Percentiles rank a stretch among this genome's conserved stretches.
These are phyloP conservation scores for Myocastor coypus DNA, from an alignment of 2,113 vertebrate genomes.

Conservation along the genomic window DNA sequence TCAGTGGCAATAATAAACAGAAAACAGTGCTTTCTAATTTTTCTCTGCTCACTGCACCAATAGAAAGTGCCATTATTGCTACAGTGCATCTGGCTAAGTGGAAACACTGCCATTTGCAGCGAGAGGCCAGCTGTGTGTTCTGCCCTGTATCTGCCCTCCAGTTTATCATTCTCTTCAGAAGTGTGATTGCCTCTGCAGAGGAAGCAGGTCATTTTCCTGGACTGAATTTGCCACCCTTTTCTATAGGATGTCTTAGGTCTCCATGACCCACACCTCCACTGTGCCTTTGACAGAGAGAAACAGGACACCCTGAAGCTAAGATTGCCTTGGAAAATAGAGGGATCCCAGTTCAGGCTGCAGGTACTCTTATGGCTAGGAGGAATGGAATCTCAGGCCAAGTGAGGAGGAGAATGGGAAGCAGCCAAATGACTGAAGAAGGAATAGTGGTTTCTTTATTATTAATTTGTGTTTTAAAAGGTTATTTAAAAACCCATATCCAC, in stretches of 20 bases:
- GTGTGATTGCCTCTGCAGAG: neutral
- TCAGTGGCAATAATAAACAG: neutral
- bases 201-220: neutral
- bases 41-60: neutral
- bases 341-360: neutral
- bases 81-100: neutral
- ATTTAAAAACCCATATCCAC: neutral
- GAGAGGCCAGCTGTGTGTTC: neutral
- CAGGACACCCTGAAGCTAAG: neutral
- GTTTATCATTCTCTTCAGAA: neutral
- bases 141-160: neutral
- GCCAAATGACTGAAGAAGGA: neutral
- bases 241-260: neutral
- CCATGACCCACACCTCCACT: neutral
- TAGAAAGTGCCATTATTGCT: neutral
- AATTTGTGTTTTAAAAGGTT: neutral
- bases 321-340: neutral
- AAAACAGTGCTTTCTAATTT: neutral
- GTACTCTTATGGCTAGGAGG: too few relatives aligned
- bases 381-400: neutral
- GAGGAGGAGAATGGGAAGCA: neutral
- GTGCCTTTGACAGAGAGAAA: neutral
- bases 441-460: neutral
- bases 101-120: neutral
- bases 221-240: neutral